Percentiles rank a stretch among this genome's conserved stretches.
Evolutionary conservation across 1,140 invertebrate genomes (phyloP).

Genomic region (Drosophila ogumai): DNA sequence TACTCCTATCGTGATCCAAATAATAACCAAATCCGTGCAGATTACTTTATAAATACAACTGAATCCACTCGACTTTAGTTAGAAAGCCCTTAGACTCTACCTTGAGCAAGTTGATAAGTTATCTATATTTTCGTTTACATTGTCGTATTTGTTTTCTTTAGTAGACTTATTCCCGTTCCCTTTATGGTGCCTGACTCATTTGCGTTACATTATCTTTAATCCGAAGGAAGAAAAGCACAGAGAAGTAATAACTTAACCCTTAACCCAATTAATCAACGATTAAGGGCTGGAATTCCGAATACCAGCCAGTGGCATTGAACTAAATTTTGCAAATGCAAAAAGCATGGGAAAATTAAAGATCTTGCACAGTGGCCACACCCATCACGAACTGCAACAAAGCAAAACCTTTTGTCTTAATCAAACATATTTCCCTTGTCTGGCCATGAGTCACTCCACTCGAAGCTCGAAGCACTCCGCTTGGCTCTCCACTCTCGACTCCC

Average conservation of each 20-base stretch:
- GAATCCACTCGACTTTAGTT: background rate
- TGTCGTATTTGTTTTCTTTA: background rate
- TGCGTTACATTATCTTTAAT: constrained; percentile 6
- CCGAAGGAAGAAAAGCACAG: background rate
- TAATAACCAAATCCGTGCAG: background rate
- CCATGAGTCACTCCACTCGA: constrained; percentile 50
- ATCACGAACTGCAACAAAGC: constrained; percentile 27
- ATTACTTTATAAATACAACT: background rate
- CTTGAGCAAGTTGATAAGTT: constrained; percentile 1
- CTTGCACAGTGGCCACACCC: constrained; percentile 47
- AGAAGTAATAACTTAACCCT: constrained; percentile 12
- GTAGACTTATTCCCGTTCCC: background rate
- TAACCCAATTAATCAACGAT: constrained; percentile 11
- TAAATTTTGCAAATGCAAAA: constrained; percentile 32
- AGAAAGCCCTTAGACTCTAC: constrained; percentile 2
- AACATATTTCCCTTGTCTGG: constrained; percentile 39
- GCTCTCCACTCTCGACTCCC: constrained; percentile 7
- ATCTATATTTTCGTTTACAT: constrained; percentile 10
- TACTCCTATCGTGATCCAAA: background rate
- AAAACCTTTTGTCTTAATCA: constrained; percentile 66
- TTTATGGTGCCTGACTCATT: constrained; percentile 2
- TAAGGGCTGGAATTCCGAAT: constrained; percentile 1
- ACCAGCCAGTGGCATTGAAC: constrained; percentile 59
- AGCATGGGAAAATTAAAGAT: constrained; percentile 30
- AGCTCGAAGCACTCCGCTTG: background rate